Conservation (phyloP, 2,113 vertebrate species). For the Epinephelus lanceolatus region DNA sequence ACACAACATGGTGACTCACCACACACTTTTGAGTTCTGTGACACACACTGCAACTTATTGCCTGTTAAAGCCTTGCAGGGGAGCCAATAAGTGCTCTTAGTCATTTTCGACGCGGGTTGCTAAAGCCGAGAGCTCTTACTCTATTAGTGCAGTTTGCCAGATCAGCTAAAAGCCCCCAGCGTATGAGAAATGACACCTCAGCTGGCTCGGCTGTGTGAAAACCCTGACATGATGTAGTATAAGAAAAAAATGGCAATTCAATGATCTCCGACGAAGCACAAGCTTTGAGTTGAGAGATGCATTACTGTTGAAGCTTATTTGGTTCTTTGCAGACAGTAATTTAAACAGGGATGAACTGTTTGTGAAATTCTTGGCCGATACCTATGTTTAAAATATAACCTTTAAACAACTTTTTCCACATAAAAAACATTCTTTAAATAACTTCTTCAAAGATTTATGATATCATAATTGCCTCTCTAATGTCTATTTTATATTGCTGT, state of each 20-base stretch:
- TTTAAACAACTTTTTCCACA: too few species aligned
- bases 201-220: neutral
- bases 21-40: conserved; percentile 18
- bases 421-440: too few species aligned
- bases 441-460: too few species aligned
- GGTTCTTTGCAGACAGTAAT: neutral
- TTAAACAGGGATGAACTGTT: too few species aligned
- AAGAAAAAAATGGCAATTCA: neutral
- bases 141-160: conserved; percentile 18
- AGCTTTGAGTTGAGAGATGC: neutral
- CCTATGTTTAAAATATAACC: too few species aligned
- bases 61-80: conserved; percentile 17
- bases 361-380: too few species aligned
- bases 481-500: too few species aligned
- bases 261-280: neutral
- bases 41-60: conserved; percentile 32
- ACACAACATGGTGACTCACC: conserved; percentile 43
- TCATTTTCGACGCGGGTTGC: conserved; percentile 3
- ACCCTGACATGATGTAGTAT: neutral
- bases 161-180: conserved; percentile 21
- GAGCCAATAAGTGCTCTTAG: conserved; percentile 30
- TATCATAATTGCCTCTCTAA: too few species aligned
- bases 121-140: conserved; percentile 18
- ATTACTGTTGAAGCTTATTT: neutral
- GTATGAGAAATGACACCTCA: conserved; percentile 4